Conservation (phyloP, 2,113 vertebrate species). For the Galemys pyrenaicus region DNA sequence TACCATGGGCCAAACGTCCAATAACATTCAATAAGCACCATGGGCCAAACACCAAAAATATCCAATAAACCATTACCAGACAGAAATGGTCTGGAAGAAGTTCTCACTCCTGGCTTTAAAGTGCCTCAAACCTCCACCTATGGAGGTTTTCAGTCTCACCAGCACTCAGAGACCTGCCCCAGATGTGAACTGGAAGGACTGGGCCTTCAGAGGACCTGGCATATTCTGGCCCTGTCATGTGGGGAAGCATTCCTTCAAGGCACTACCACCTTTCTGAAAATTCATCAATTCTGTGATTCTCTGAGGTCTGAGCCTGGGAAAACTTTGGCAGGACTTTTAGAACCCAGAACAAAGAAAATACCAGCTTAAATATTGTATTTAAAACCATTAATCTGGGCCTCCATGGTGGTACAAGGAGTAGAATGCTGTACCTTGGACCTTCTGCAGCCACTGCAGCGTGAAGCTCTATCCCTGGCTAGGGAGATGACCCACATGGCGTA, state of each 20-base stretch:
- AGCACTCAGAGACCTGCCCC: not conserved
- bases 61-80: not conserved
- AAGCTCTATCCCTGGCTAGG: no score
- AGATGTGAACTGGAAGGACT: rapidly evolving
- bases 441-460: no score
- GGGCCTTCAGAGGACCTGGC: rapidly evolving
- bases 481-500: no score
- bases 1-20: no score
- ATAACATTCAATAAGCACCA: no score
- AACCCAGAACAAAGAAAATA: not conserved
- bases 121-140: not conserved
- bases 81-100: rapidly evolving
- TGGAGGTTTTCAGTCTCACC: rapidly evolving
- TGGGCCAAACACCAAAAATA: no score
- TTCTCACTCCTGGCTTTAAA: not conserved
- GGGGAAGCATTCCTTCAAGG: rapidly evolving
- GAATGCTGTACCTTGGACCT: no score
- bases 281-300: not conserved
- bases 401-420: no score
- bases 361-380: not conserved
- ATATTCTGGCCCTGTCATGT: rapidly evolving
- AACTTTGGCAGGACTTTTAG: not conserved
- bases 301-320: not conserved
- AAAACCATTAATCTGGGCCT: not conserved
- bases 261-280: not conserved